Evolutionary conservation across 2,888 invertebrate species (phyloP), one percentile per base, ranked within the genome.

Genomic region (Caenorhabditis auriculariae): DNA sequence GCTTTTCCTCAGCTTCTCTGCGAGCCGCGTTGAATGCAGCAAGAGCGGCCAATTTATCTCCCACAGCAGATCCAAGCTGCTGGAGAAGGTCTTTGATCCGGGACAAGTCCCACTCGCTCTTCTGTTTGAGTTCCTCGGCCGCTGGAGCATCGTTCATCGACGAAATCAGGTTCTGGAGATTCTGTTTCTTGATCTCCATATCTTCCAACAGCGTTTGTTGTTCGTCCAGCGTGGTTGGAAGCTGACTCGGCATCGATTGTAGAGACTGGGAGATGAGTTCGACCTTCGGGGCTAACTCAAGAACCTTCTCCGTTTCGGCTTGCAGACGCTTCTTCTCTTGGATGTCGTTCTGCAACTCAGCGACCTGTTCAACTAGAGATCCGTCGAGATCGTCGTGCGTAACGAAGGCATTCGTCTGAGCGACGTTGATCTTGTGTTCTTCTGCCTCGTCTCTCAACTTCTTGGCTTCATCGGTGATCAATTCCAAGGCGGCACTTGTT

Each of bases 21-120:
- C 69, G 64, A 48, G 65, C 60, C 7, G 68, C 65, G 35, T 62
- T 66, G 62, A 69, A 69, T 26, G 68, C 63, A 26, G 69, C 72
- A 46, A 69, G 65, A 49, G 72, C 68, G 39, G 69, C 69, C 35
- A 69, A 47, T 41, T 69, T 69, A 59, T 72, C 69, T 32, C 69
- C 72, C 54, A 72, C 63, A 26, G 63, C 63, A 42, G 55, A 58
- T 39, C 62, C 64, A 28, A 71, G 59, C 47, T 58, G 51, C 46
- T 61, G 62, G 48, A 69, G 53, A 26, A 65, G 54, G 46, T 69
- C 66, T 50, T 72, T 66, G 47, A 72, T 58, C 44, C 55, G 51
- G 9, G 69, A 67, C 43, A 69, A 55, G 61, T 66, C 72, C 66
- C 67, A 67, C 46, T 58, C 54, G 42, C 64, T 66, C 62, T 62